These are phyloP conservation scores for Varanus salvator DNA, from an alignment of 2,113 vertebrate species.

Conservation along the genomic window DNA sequence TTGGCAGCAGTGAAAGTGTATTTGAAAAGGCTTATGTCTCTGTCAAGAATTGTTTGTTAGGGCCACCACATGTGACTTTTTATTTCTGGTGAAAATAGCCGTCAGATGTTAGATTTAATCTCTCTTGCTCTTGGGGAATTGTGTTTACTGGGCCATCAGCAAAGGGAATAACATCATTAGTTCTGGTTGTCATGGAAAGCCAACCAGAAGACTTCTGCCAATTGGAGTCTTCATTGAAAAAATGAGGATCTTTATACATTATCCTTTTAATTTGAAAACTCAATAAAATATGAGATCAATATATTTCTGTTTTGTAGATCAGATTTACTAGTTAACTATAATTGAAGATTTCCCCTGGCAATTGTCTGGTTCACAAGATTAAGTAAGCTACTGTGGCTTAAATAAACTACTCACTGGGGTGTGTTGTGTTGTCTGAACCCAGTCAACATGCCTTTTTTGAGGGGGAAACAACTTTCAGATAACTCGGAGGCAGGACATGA, in stretches of 20 bases:
- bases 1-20: neutral
- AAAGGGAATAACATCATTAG: conserved; percentile 4
- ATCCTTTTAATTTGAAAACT: neutral
- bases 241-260: neutral
- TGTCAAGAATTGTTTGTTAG: neutral
- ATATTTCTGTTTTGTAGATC: neutral
- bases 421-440: too few relatives aligned
- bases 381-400: too few relatives aligned
- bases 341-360: neutral
- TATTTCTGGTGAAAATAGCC: neutral
- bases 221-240: neutral
- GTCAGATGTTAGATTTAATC: neutral
- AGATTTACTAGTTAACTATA: neutral
- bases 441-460: too few relatives aligned
- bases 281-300: neutral
- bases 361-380: too few relatives aligned
- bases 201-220: neutral
- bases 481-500: too few relatives aligned
- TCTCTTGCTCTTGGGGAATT: conserved; percentile 25
- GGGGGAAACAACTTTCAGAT: too few relatives aligned
- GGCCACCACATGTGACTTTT: neutral
- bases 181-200: rapidly evolving
- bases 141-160: conserved; percentile 3
- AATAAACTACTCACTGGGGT: too few relatives aligned
- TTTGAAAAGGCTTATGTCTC: neutral